Conservation (phyloP, 2,888 invertebrate genomes). For the Gibbula magus region DNA sequence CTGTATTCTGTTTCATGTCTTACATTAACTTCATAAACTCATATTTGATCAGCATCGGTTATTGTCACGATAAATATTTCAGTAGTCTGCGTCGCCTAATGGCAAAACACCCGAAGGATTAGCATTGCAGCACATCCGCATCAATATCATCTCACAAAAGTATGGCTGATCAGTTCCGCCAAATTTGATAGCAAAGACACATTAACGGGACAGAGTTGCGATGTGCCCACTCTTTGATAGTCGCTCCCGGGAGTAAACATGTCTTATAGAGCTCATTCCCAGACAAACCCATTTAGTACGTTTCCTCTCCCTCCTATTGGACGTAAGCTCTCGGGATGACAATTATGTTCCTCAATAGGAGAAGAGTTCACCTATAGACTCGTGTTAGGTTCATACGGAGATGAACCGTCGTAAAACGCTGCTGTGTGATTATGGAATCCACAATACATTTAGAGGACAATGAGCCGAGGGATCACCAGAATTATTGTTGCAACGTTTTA, state of each 20-base stretch:
- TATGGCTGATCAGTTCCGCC: background rate
- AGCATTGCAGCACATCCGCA: background rate
- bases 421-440: too few relatives aligned
- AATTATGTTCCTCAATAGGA: background rate
- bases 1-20: too few relatives aligned
- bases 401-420: too few relatives aligned
- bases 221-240: background rate
- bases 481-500: too few relatives aligned
- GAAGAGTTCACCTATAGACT: background rate
- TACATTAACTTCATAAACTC: too few relatives aligned
- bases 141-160: background rate
- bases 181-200: constrained; percentile 8
- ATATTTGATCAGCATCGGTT: background rate
- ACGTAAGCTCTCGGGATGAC: background rate
- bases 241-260: background rate
- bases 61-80: background rate
- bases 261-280: background rate
- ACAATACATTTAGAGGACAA: too few relatives aligned
- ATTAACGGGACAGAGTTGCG: background rate
- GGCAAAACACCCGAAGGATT: background rate
- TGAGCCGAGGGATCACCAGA: too few relatives aligned
- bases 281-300: constrained; percentile 16
- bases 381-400: too few relatives aligned
- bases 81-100: background rate
- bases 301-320: background rate